These are phyloP conservation scores for Enteromius argenteus DNA, from an alignment of 2,797 vertebrate genomes.

Conservation along the genomic window DNA sequence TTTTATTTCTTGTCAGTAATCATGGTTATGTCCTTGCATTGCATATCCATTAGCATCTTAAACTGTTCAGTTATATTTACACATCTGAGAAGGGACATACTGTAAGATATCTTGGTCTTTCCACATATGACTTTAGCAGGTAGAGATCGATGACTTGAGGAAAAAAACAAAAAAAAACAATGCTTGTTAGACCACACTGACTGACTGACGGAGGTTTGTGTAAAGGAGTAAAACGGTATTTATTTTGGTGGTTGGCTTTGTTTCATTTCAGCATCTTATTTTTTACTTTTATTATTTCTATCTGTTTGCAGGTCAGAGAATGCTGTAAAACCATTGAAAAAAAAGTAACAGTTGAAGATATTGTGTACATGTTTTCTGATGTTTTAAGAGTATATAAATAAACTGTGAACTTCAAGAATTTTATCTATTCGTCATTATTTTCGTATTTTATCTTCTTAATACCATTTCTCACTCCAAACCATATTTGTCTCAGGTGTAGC, in stretches of 20 bases:
- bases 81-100: constrained; percentile 55
- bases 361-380: constrained; percentile 82
- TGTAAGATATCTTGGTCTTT: constrained; percentile 58
- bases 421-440: constrained; percentile 77
- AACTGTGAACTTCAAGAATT: constrained; percentile 81
- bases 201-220: constrained; percentile 55
- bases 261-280: constrained; percentile 67
- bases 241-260: constrained; percentile 70
- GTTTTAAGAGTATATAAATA: constrained; percentile 91
- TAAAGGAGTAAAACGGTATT: constrained; percentile 60
- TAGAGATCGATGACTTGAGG: constrained; percentile 51
- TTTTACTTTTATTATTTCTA: constrained; percentile 72
- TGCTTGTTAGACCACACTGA: constrained; percentile 68
- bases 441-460: constrained; percentile 31
- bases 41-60: constrained; percentile 50
- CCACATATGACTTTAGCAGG: constrained; percentile 35
- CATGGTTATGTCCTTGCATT: constrained; percentile 57
- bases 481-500: constrained; percentile 21
- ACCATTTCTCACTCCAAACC: constrained; percentile 17
- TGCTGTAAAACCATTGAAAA: constrained; percentile 74
- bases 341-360: constrained; percentile 67
- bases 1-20: constrained; percentile 52
- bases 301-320: constrained; percentile 99
- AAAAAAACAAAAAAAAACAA: constrained; percentile 35
- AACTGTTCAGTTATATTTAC: constrained; percentile 46